Conservation (phyloP, 2,888 invertebrate species). For the Priapulus caudatus region DNA sequence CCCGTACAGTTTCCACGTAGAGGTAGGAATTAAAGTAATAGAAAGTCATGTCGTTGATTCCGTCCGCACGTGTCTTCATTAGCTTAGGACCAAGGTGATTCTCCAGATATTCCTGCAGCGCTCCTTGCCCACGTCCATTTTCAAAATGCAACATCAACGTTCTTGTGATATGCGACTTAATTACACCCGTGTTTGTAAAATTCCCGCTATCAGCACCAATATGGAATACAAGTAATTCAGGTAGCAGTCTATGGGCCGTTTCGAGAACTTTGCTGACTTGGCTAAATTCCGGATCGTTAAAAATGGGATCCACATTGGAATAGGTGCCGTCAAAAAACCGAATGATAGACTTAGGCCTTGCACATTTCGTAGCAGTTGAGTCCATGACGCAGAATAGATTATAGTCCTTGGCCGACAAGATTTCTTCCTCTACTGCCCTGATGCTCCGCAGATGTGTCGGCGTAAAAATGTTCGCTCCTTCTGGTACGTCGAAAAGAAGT, state of each 20-base stretch:
- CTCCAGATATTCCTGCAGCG: conserved; percentile 6
- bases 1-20: conserved; percentile 12
- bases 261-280: conserved; percentile 23
- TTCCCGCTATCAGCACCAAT: neutral
- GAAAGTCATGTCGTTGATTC: conserved; percentile 1
- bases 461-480: conserved; percentile 11
- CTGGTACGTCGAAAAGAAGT: conserved; percentile 9
- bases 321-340: conserved; percentile 27
- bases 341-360: neutral
- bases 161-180: neutral
- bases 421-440: conserved; percentile 9
- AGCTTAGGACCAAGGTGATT: neutral
- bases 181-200: no score
- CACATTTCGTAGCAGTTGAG: neutral
- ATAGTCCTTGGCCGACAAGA: conserved; percentile 2
- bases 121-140: conserved; percentile 11
- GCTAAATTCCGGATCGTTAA: conserved; percentile 24
- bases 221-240: neutral
- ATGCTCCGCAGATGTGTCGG: conserved; percentile 6
- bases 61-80: neutral
- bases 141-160: neutral
- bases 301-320: conserved; percentile 20
- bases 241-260: conserved; percentile 17
- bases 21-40: conserved; percentile 14
- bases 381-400: conserved; percentile 11